phyloP scores from a whole-genome alignment of 2,113 vertebrate species.

The Nanger granti region DNA sequence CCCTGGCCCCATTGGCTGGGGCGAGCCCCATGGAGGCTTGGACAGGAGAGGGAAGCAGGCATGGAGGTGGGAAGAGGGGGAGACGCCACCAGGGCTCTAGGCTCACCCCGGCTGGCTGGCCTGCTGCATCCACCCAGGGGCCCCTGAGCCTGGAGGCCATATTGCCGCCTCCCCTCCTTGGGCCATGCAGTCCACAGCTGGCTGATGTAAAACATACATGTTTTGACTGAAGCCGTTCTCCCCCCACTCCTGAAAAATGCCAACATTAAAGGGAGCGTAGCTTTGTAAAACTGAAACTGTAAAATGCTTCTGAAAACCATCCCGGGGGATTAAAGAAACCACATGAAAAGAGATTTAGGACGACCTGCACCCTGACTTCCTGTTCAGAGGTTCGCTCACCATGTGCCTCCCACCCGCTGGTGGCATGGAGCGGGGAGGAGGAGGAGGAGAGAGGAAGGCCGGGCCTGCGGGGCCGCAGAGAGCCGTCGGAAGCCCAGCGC shows the following conservation, averaged over 20 bases:
- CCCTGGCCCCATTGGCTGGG: neutral
- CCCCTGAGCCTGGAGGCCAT: slow-evolving; percentile 75
- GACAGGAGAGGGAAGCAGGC: neutral
- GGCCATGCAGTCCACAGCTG: slow-evolving; percentile 81
- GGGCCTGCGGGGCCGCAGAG: neutral
- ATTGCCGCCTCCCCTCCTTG: slow-evolving; percentile 65
- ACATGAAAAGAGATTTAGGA: slow-evolving; percentile 88
- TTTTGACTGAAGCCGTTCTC: slow-evolving; percentile 84
- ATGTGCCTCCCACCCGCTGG: slow-evolving; percentile 88
- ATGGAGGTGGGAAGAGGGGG: neutral
- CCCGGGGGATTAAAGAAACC: slow-evolving; percentile 92
- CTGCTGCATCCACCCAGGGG: neutral
- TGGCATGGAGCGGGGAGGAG: neutral
- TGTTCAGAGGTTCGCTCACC: slow-evolving; percentile 89
- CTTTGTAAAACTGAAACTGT: slow-evolving; percentile 91
- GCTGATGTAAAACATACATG: slow-evolving; percentile 95
- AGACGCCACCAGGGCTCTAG: neutral
- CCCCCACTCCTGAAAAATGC: slow-evolving; percentile 80
- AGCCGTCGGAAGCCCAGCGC: neutral
- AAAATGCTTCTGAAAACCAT: slow-evolving; percentile 86
- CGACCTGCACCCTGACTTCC: slow-evolving; percentile 92
- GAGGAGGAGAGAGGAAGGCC: neutral
- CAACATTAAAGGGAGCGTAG: slow-evolving; percentile 95
- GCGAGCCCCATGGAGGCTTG: rapidly evolving
- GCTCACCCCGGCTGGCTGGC: neutral